Evolutionary conservation across 1,140 invertebrate genomes (phyloP), one percentile per base, ranked within the genome.

Genomic region (Sarcophaga peregrina): DNA sequence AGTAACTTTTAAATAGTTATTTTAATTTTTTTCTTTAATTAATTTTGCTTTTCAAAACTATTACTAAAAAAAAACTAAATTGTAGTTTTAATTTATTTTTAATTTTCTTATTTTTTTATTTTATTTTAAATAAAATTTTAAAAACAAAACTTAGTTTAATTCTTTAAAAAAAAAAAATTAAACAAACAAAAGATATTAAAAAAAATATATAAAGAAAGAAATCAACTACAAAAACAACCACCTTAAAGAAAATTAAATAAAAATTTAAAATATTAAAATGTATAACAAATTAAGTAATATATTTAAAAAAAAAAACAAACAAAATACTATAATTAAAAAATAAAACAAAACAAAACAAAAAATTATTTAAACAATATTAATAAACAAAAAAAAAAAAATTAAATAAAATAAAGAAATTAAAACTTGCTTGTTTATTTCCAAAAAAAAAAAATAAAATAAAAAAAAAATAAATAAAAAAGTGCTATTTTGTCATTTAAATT

Each of bases 121-220:
- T 37, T 37, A 37, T 68, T 68, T 20, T 20, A 20, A 68, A 86
- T 82, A 85, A 76, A 76, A 76, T 37, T 37, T 37, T 37, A 37
- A 47, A 46, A 76, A 81, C 86, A 85, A 25, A 76, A 15, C 45
- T 76, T 46, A 76, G 48, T 47, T 85, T 86, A 86, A 88, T 88
- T 88, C 88, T 86, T 88, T 87, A 88, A 68, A 37, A 37, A 37
- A 37, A 37, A 37, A 37, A 37, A 37, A 37, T n/a, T 25, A 62
- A 68, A 25, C n/a, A 68, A 68, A 68, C 58, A 68, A 68, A 68
- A 68, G 8, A 37, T 37, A 37, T 37, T 37, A 37, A 37, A 37
- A 37, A 37, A 37, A 1, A 37, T n/a, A n/a, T n/a, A 37, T 37
- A 4, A 37, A 37, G 25, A 37, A 37, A 68, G 87, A 76, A 46